These are phyloP conservation scores for Drosophila athabasca DNA, from an alignment of 1,140 invertebrate species.

Conservation along the genomic window DNA sequence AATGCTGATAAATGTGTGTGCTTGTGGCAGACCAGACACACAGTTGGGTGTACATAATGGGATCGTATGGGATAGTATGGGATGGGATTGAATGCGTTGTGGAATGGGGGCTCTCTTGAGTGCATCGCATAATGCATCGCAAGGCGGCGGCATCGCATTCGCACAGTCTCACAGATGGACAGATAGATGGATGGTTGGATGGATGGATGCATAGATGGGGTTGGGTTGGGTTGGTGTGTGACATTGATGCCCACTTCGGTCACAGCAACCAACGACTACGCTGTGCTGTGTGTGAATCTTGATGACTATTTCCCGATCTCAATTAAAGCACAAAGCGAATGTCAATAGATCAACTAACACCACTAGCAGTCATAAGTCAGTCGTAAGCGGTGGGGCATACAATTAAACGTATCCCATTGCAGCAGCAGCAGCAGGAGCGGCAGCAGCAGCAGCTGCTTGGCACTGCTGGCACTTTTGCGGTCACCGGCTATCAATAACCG, in stretches of 20 bases:
- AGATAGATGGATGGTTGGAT: background rate
- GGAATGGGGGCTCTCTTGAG: conserved; percentile 19
- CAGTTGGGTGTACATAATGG: conserved; percentile 61
- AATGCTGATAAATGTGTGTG: conserved; percentile 81
- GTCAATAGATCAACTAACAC: conserved; percentile 74
- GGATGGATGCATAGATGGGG: background rate
- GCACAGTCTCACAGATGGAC: background rate
- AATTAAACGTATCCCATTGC: conserved; percentile 67
- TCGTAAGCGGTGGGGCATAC: conserved; percentile 21
- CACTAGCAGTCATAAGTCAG: background rate
- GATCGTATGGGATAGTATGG: background rate
- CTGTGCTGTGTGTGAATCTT: conserved; percentile 22
- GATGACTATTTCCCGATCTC: conserved; percentile 47
- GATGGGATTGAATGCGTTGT: no score
- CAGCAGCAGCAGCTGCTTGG: conserved; percentile 17
- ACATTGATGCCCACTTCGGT: conserved; percentile 31
- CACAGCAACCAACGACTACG: background rate
- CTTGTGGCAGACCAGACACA: conserved; percentile 39
- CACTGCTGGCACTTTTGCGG: conserved; percentile 51
- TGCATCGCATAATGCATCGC: conserved; percentile 32
- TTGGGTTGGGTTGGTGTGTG: conserved; percentile 9
- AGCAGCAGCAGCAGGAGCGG: background rate
- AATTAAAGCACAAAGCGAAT: conserved; percentile 64
- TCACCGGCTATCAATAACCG: conserved; percentile 70
- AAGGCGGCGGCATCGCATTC: conserved; percentile 9